phyloP scores from a whole-genome alignment of 1,140 invertebrate genomes.

The Drosophila pseudoananassae region DNA sequence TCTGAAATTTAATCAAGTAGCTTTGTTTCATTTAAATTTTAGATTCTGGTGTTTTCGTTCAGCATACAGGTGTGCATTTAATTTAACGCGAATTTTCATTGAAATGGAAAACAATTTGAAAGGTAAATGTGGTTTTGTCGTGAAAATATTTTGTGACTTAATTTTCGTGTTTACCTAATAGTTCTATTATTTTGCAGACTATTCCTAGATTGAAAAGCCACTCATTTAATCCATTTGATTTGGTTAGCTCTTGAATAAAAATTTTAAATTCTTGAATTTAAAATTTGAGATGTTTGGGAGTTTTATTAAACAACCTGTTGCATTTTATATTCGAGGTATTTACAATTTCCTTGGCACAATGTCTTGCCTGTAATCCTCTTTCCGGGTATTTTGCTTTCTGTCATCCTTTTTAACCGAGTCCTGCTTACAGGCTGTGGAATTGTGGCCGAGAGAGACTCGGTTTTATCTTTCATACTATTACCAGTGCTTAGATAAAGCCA shows the following conservation, averaged over 20 bases:
- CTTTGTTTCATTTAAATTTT: constrained; percentile 36
- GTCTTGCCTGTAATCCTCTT: not conserved
- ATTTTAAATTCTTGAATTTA: too few species aligned
- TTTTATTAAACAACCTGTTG: not conserved
- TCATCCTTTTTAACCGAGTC: constrained; percentile 3
- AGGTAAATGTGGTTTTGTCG: not conserved
- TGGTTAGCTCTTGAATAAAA: too few species aligned
- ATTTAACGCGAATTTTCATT: not conserved
- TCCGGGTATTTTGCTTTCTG: not conserved
- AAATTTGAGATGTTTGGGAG: not conserved
- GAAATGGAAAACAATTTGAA: not conserved
- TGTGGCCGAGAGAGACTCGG: constrained; percentile 9
- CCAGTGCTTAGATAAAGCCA: constrained; percentile 56
- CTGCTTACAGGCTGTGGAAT: constrained; percentile 23
- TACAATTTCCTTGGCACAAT: not conserved
- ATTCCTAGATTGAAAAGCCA: not conserved
- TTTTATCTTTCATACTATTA: constrained; percentile 44
- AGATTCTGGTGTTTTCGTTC: not conserved
- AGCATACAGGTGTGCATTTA: too few species aligned
- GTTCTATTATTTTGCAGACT: not conserved
- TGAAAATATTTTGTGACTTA: constrained; percentile 6
- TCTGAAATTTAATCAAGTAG: constrained; percentile 39
- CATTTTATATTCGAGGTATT: not conserved
- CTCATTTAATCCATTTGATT: too few species aligned
- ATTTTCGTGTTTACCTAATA: not conserved